These are phyloP conservation scores for Cantharis flavilabris DNA, from an alignment of 2,888 invertebrate species.

Conservation along the genomic window DNA sequence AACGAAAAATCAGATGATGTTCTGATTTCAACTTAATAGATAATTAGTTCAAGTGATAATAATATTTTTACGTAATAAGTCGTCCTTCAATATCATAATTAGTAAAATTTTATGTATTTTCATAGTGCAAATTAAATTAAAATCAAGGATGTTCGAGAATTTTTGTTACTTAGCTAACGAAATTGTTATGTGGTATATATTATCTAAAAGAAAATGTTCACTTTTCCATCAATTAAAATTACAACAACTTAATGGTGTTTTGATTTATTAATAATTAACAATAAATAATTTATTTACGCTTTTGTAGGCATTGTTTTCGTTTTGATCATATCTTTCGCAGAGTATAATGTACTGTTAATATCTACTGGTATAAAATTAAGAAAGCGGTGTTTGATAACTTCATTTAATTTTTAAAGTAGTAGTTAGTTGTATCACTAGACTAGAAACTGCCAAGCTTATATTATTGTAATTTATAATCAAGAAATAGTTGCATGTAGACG, in stretches of 20 bases:
- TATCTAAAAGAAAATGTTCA: background rate
- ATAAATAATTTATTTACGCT: background rate
- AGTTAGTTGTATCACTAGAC: no score
- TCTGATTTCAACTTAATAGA: background rate
- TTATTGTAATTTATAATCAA: no score
- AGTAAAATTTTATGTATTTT: background rate
- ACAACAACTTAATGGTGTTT: background rate
- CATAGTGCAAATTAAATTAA: background rate
- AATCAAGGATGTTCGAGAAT: background rate
- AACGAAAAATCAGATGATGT: background rate
- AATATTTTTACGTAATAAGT: background rate
- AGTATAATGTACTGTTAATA: background rate
- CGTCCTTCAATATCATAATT: background rate
- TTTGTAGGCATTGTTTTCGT: background rate
- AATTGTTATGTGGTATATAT: background rate
- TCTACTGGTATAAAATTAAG: background rate
- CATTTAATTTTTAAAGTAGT: background rate
- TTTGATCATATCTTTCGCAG: background rate
- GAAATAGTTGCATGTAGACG: no score
- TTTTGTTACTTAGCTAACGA: background rate
- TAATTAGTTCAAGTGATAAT: background rate
- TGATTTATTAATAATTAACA: background rate
- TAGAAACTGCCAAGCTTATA: no score
- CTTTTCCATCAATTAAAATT: background rate
- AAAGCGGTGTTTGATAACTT: background rate